A percentile compares a stretch with the other conserved stretches of the same genome.
Evolutionary conservation across 1,140 invertebrate species (phyloP).

Genomic region (Triops longicaudatus): DNA sequence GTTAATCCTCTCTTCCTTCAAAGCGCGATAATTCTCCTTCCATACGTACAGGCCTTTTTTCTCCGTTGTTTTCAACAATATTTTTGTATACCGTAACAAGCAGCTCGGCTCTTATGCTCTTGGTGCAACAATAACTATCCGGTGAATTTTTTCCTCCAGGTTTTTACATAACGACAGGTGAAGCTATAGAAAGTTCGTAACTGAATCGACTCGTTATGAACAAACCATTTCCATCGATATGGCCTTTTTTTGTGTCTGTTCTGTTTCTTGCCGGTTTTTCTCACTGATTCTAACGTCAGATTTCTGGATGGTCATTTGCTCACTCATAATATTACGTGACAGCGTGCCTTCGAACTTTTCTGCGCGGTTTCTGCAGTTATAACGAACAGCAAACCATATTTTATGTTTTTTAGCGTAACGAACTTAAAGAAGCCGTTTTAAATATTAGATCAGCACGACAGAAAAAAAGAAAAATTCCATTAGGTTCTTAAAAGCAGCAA

Average conservation of each 20-base stretch:
- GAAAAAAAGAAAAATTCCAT: neutral
- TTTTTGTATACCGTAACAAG: neutral
- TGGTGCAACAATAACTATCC: neutral
- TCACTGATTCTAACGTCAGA: conserved; percentile 6
- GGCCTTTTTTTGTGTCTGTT: neutral
- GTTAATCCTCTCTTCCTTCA: neutral
- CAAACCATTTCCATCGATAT: neutral
- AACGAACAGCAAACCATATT: conserved; percentile 12
- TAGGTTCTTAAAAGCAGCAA: neutral
- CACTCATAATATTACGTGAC: conserved; percentile 15
- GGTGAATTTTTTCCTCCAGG: neutral
- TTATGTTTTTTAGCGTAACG: neutral
- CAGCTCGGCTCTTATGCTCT: neutral
- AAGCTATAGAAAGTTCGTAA: neutral
- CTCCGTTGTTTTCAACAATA: neutral
- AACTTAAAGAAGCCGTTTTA: neutral
- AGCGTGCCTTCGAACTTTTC: conserved; percentile 4
- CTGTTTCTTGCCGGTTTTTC: neutral
- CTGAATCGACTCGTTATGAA: neutral
- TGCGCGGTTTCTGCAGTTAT: conserved; percentile 4
- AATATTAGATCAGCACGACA: neutral
- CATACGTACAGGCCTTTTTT: conserved; percentile 11
- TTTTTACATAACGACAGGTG: neutral
- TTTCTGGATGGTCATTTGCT: neutral
- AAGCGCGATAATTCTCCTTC: neutral